Evolutionary conservation across 2,797 vertebrate species (phyloP), one percentile per base, ranked within the genome.

Genomic region (Natrix natrix): DNA sequence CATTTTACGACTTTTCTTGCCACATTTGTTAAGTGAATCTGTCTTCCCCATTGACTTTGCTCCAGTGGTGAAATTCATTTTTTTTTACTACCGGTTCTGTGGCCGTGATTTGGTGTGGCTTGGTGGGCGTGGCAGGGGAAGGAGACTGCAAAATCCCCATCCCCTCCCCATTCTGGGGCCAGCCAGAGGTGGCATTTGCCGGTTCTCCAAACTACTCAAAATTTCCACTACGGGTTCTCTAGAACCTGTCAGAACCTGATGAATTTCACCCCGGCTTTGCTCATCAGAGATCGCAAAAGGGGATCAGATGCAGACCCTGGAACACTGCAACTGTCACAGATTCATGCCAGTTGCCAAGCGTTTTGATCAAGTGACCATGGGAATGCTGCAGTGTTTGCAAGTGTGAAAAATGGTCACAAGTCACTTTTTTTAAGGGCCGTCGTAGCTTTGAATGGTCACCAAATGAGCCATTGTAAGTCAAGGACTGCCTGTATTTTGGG

Each of bases 361-460:
- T n/a, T 11, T 4, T 3, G 28, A 63, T 28, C 32, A 37, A 37
- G 32, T 37, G 32, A 37, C 32, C 32, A 37, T 2, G 1, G 61
- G 28, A 1, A n/a, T 5, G 61, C 28, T 14, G 28, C 28, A n/a
- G 28, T 0, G 61, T 28, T 66, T 0, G 0, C 2, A 13, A n/a
- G 63, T 6, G 63, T 66, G 32, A 37, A 37, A 37, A 13, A 63
- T 0, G 26, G 11, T 13, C 59, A 10, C 17, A 10, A 60, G 59
- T 61, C 12, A 13, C 12, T 2, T 66, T 66, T 66, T 37, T 37
- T n/a, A n/a, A n/a, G n/a, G n/a, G 28, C 63, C 4, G 28, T n/a
- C 5, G 28, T n/a, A 66, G 14, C 28, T 66, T 66, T 1, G 28
- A 66, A 66, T 1, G 0, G 63, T 6, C 28, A n/a, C 28, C 6